Percentiles rank a stretch among this genome's conserved stretches.
Evolutionary conservation across 2,888 invertebrate genomes (phyloP).

Genomic region (Ditula angustiorana): DNA sequence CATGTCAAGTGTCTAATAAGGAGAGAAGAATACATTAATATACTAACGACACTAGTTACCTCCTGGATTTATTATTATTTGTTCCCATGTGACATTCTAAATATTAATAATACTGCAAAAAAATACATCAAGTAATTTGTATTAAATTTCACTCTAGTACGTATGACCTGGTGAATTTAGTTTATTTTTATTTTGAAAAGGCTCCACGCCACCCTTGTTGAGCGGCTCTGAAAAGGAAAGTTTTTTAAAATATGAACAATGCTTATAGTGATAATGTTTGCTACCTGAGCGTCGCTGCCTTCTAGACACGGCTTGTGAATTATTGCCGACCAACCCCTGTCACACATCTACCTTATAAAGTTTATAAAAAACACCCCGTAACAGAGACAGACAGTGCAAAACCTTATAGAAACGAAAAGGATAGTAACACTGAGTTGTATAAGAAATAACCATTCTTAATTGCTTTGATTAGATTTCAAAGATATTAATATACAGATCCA

Average conservation of each 20-base stretch:
- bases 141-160: no score
- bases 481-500: slow-evolving; percentile 83
- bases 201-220: not conserved
- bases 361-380: slow-evolving; percentile 52
- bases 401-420: slow-evolving; percentile 49
- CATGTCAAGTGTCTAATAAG: no score
- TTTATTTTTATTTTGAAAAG: not conserved
- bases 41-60: no score
- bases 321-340: slow-evolving; percentile 82
- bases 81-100: no score
- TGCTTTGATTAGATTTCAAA: slow-evolving; percentile 84
- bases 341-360: slow-evolving; percentile 75
- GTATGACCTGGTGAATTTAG: no score
- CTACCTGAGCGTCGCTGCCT: slow-evolving; percentile 83
- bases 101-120: no score
- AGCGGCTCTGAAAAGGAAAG: slow-evolving; percentile 55
- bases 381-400: slow-evolving; percentile 50
- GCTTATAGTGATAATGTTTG: slow-evolving; percentile 80
- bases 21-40: no score
- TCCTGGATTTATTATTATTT: no score
- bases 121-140: no score
- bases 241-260: slow-evolving; percentile 76
- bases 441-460: slow-evolving; percentile 76
- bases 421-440: slow-evolving; percentile 47
- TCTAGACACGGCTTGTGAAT: slow-evolving; percentile 74